Percentiles rank a stretch among this genome's conserved stretches.
Conservation (phyloP, 2,113 vertebrate species). For the Catharus fuscescens region DNA sequence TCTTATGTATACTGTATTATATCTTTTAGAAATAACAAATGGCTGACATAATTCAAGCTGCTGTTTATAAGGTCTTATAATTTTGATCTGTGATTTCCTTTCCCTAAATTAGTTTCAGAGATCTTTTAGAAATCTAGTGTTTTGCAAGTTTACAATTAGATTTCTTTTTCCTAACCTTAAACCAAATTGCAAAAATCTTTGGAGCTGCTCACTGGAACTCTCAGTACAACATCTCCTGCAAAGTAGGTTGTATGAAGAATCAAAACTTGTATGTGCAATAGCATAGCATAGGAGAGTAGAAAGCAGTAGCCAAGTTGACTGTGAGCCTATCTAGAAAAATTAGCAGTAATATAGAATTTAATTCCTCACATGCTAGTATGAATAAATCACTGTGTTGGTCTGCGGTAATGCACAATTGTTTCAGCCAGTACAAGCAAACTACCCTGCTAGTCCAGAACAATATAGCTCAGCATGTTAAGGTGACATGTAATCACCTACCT, state of each 20-base stretch:
- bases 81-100: background rate
- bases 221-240: background rate
- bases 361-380: background rate
- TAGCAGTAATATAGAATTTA: background rate
- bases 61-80: background rate
- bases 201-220: background rate
- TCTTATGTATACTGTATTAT: background rate
- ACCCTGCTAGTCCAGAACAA: background rate
- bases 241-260: background rate
- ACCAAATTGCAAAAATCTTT: background rate
- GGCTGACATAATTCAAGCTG: background rate
- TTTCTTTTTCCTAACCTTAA: background rate
- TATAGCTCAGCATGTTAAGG: background rate
- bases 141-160: background rate
- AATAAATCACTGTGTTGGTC: background rate
- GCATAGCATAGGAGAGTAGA: background rate
- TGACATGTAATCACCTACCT: background rate
- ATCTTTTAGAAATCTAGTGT: background rate
- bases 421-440: background rate
- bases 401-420: background rate
- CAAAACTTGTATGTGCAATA: background rate
- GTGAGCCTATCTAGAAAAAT: background rate
- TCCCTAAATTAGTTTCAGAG: background rate
- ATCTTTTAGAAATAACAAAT: conserved; percentile 8
- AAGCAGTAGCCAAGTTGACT: background rate